A percentile compares a stretch with the other conserved stretches of the same genome.
phyloP scores from a whole-genome alignment of 2,797 vertebrate species.

The Arnoldichthys spilopterus region DNA sequence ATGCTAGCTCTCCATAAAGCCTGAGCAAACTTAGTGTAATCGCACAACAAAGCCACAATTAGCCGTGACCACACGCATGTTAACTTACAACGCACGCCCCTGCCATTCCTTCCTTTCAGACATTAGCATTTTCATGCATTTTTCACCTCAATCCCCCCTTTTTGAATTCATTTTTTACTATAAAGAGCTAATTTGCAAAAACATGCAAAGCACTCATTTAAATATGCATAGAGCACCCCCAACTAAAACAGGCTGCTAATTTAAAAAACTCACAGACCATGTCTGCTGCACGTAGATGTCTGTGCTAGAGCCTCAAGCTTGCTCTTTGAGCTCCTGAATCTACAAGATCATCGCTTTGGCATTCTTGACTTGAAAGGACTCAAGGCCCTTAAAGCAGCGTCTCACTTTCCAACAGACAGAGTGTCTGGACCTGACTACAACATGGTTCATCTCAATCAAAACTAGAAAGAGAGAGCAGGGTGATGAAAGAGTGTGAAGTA shows the following conservation, averaged over 20 bases:
- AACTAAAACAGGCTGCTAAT: conserved; percentile 63
- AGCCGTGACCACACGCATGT: conserved; percentile 76
- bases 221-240: conserved; percentile 76
- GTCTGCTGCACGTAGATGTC: conserved; percentile 60
- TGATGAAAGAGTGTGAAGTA: conserved; percentile 56
- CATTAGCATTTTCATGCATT: conserved; percentile 81
- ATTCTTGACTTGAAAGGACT: conserved; percentile 59
- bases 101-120: conserved; percentile 66
- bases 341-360: conserved; percentile 47
- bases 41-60: conserved; percentile 92
- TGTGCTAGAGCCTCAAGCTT: conserved; percentile 50
- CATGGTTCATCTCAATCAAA: conserved; percentile 76
- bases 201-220: conserved; percentile 79
- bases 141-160: conserved; percentile 52
- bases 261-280: conserved; percentile 59
- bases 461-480: conserved; percentile 59
- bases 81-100: conserved; percentile 77
- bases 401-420: conserved; percentile 67
- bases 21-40: conserved; percentile 88
- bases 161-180: conserved; percentile 58
- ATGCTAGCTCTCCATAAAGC: conserved; percentile 72
- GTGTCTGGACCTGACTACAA: conserved; percentile 59
- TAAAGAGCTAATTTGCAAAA: conserved; percentile 73
- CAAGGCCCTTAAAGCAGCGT: conserved; percentile 52
- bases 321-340: conserved; percentile 29